phyloP scores from a whole-genome alignment of 2,797 vertebrate species.

The Delichon dasypus region DNA sequence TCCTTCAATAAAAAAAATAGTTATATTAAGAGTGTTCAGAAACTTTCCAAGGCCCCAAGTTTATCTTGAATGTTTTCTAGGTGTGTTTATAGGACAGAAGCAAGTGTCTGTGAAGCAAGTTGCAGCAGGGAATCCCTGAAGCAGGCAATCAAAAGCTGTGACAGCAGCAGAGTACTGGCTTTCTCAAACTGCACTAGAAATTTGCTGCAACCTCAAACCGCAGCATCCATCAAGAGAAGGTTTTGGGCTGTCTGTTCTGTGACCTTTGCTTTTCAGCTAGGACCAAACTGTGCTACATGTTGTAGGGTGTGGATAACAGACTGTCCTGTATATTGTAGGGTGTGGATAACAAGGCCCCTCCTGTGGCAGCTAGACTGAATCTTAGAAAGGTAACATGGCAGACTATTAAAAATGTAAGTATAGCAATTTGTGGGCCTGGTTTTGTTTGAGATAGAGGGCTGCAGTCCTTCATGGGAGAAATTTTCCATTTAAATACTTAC shows the following conservation, averaged over 20 bases:
- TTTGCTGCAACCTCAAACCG: not conserved
- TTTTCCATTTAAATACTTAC: not conserved
- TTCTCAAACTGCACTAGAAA: not conserved
- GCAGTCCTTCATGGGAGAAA: not conserved
- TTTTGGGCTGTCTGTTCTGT: not conserved
- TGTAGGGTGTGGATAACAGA: not conserved
- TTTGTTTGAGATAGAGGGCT: not conserved
- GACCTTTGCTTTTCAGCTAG: not conserved
- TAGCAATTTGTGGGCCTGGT: not conserved
- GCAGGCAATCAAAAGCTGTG: not conserved
- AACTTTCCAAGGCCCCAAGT: not conserved
- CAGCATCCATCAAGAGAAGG: not conserved
- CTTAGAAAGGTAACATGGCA: not conserved
- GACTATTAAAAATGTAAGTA: not conserved
- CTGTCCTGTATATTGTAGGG: not conserved
- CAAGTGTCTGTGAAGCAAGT: not conserved
- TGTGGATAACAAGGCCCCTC: not conserved
- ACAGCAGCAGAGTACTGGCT: not conserved
- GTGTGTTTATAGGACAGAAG: not conserved
- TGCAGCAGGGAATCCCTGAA: not conserved
- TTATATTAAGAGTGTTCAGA: not conserved
- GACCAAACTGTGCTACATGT: not conserved
- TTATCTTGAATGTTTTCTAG: not conserved
- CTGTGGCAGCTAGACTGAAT: not conserved
- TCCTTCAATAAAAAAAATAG: not conserved